Conservation (phyloP, 2,797 vertebrate genomes). For the Myotis findleyi region DNA sequence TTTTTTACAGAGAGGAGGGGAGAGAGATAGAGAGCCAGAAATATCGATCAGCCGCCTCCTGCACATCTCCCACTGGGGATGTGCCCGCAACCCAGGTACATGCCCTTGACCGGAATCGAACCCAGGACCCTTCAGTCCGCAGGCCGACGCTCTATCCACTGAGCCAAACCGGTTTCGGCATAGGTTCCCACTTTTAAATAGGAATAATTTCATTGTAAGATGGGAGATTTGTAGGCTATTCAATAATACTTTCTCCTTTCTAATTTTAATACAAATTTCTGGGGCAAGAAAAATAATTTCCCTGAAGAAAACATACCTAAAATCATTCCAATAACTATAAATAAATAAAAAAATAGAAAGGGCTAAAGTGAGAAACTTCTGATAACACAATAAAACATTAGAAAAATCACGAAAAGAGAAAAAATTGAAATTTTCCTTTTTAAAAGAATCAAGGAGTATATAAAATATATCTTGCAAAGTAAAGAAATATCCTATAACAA, state of each 20-base stretch:
- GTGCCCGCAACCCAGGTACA: too few relatives aligned
- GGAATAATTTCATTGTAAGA: neutral
- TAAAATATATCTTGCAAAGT: neutral
- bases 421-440: slow-evolving; percentile 14
- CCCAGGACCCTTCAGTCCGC: too few relatives aligned
- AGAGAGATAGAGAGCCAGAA: too few relatives aligned
- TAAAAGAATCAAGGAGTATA: neutral
- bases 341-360: neutral
- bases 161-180: too few relatives aligned
- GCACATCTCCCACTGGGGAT: too few relatives aligned
- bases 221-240: neutral
- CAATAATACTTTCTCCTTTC: neutral
- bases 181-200: neutral
- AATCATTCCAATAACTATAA: neutral
- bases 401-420: neutral
- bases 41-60: too few relatives aligned
- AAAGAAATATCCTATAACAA: too few relatives aligned
- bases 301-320: neutral
- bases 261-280: neutral
- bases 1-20: too few relatives aligned
- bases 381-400: neutral
- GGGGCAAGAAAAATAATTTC: slow-evolving; percentile 15
- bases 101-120: too few relatives aligned
- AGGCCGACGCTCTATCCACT: too few relatives aligned
- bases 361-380: neutral